Conservation (phyloP, 1,140 invertebrate species). For the Trichoplusia ni region DNA sequence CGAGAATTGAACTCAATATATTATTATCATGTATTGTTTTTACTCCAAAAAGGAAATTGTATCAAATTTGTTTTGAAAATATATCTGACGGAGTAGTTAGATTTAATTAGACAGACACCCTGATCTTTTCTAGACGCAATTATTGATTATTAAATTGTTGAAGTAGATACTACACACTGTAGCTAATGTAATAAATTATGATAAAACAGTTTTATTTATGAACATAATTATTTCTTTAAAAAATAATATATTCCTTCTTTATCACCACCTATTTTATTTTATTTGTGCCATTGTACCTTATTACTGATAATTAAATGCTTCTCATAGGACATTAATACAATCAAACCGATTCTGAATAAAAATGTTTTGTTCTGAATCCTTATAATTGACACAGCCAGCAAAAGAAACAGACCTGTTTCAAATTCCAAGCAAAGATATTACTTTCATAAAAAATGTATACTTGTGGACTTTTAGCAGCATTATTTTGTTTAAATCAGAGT, state of each 20-base stretch:
- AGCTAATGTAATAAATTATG: too few species aligned
- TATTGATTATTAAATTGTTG: too few species aligned
- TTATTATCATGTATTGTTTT: too few species aligned
- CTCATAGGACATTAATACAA: background rate
- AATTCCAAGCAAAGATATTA: too few species aligned
- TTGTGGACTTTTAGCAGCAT: slow-evolving; percentile 22
- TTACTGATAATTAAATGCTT: background rate
- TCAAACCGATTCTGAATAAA: background rate
- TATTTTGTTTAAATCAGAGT: slow-evolving; percentile 33
- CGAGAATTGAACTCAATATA: too few species aligned
- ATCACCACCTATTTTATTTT: background rate
- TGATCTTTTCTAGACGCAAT: too few species aligned
- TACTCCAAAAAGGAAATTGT: too few species aligned
- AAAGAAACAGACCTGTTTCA: background rate
- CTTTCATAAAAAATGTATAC: background rate
- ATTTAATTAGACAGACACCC: too few species aligned
- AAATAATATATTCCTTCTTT: background rate
- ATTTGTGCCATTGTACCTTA: background rate
- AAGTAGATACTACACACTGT: too few species aligned
- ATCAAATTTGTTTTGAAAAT: too few species aligned
- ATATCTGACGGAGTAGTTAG: too few species aligned
- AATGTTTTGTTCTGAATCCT: background rate
- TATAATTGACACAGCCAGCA: background rate
- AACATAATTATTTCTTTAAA: slow-evolving; percentile 1
- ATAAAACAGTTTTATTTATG: background rate